Evolutionary conservation across 64 coral and sea anemone genomes (phyloP).

Genomic region (Orbicella faveolata): DNA sequence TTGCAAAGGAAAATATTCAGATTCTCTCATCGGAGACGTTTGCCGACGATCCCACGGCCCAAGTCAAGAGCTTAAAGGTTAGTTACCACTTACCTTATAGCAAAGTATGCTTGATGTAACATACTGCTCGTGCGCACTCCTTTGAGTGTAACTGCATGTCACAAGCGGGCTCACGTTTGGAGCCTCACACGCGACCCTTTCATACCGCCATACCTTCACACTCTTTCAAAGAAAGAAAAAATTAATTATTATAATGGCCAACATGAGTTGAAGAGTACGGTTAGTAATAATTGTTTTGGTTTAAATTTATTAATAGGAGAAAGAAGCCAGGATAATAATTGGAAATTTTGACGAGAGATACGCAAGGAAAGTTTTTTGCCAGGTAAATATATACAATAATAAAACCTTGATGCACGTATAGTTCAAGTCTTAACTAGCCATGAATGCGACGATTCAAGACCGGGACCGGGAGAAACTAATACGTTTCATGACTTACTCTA

Average conservation of each 20-base stretch:
- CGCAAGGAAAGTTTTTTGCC: constrained; percentile 80
- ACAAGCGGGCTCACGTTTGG: too few relatives aligned
- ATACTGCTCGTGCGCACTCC: too few relatives aligned
- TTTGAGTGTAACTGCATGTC: too few relatives aligned
- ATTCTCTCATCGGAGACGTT: constrained; percentile 74
- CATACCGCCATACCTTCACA: too few relatives aligned
- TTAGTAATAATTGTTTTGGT: background rate
- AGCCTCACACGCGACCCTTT: too few relatives aligned
- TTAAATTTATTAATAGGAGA: constrained; percentile 34
- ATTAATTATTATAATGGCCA: too few relatives aligned
- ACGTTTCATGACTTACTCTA: too few relatives aligned
- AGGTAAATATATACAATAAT: constrained; percentile 19
- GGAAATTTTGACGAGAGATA: constrained; percentile 68
- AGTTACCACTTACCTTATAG: background rate
- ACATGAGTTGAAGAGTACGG: background rate
- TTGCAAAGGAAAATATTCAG: constrained; percentile 27
- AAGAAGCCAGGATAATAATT: constrained; percentile 79
- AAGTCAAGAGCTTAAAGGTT: constrained; percentile 62
- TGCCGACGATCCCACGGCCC: constrained; percentile 25
- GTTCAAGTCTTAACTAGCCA: too few relatives aligned
- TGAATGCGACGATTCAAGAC: too few relatives aligned
- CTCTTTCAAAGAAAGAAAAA: too few relatives aligned
- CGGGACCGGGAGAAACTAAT: too few relatives aligned
- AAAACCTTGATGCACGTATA: background rate
- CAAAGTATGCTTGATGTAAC: background rate